Base-by-base conservation (phyloP, 1,140 invertebrate species). In the Drosophila auraria region DNA sequence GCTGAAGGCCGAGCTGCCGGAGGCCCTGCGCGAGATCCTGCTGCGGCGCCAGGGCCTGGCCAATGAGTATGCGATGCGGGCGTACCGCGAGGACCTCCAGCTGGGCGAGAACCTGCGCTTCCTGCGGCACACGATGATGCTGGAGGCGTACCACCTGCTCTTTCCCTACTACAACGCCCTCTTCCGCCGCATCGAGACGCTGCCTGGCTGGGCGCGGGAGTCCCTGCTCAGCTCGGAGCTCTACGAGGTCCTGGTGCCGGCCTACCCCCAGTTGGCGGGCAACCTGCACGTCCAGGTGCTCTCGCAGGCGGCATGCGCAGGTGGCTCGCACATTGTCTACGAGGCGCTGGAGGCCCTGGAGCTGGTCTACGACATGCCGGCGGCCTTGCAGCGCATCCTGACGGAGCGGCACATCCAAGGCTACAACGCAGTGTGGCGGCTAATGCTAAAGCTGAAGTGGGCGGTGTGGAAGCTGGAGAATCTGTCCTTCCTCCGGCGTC, bases 361-460 rank as follows among this genome's bases (percentile, higher is more conserved):
- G 33, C 45, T 93, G n/a, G 53, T 17, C 3, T 93, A 92, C 14
- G 68, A 78, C 12, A 68, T 87, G 51, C 56, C 75, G 14, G 27
- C 50, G 17, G 61, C 83, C 14, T 14, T 92, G 7, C 47, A 68
- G 23, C 51, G 78, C 42, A 80, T 93, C 25, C 75, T 93, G 1
- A 82, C 56, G 5, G 15, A 59, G 0, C 63, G 1, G 1, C 51
- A 81, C 15, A 70, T 92, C 50, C n/a, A 60, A 0, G 47, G 66
- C 3, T 93, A 93, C 45, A 93, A 93, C 50, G 51, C 78, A 42
- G 80, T 93, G n/a, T 93, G 90, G 63, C 78, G 83, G 1, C 77
- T 91, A 1, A 68, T 93, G 47, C 58, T 93, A 0, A 93, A 92
- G 63, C 58, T 93, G 0, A 93, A 93, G 72, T 93, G 91, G 91